Base-by-base conservation (phyloP, 2,797 vertebrate species). In the Myoxocephalus aenaeus region DNA sequence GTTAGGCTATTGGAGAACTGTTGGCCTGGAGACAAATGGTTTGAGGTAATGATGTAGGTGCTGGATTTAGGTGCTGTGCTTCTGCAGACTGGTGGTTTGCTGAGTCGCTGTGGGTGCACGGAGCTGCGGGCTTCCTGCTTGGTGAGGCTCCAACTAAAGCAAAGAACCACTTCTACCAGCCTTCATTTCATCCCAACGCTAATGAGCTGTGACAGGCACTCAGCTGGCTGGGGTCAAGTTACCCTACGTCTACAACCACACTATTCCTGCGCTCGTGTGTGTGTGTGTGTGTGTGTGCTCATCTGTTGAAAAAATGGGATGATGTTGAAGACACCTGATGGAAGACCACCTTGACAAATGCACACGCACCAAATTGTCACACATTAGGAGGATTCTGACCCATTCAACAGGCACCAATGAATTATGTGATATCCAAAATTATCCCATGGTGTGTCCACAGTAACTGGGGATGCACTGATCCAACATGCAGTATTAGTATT, bases 191-290 rank as follows among this genome's bases (percentile, higher is more conserved):
- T 74, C 83, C 80, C 84, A 66, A 18, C 69, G 76, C 81, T 92
- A 92, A 94, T 86, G 83, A 91, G 82, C 86, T 88, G 88, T 88
- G 92, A 92, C 91, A 89, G 82, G 86, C 88, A 83, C 90, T 92
- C 79, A 73, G 83, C 79, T 78, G 18, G 29, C 85, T 34, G 32
- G 81, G 84, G 44, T 91, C 82, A 59, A 56, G 85, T 90, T 93
- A 87, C 92, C 72, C 74, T 61, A 22, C 13, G 65, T 87, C 81
- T 77, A 56, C 82, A 79, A 70, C 53, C 70, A 51, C 77, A 59
- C 46, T 11, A 34, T 61, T 68, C 62, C 58, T 57, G 61, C 6
- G n/a, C n/a, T n/a, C n/a, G n/a, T n/a, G n/a, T n/a, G n/a, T n/a
- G n/a, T n/a, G n/a, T n/a, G n/a, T n/a, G 0, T 66, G 65, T 75